Evolutionary conservation across 2,888 invertebrate genomes (phyloP), one percentile per base, ranked within the genome.

Genomic region (Atherix ibis): DNA sequence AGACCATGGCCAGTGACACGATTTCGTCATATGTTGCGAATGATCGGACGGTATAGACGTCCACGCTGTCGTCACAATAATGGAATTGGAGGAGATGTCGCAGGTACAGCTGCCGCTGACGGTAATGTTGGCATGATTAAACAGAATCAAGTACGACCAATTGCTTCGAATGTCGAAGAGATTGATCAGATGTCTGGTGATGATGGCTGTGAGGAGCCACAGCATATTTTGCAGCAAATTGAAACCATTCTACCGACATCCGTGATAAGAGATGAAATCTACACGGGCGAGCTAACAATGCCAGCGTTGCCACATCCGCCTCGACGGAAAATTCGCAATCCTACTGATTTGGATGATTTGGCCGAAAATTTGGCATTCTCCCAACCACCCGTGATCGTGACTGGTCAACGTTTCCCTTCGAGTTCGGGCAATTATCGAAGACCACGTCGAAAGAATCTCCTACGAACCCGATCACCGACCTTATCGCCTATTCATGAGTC

Each of bases 401-500:
- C 31, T 32, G 28, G 37, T 27, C 53, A 44, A 27, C 45, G 52
- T 31, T 45, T 48, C 48, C 61, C 47, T 16, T 27, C 31, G 4
- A 45, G 47, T 1, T 33, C 53, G 18, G 49, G 51, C 33, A 46
- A 50, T 4, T 54, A 54, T 40, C 53, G 56, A 37, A 60, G 51
- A 40, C 65, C 46, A 51, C 63, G 52, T 40, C 59, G 51, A 43
- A 67, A 56, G 47, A 66, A 52, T 53, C 65, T 50, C 48, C 36
- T 68, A 49, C 54, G 68, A 50, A 52, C 62, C 39, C 48, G 68
- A 50, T 59, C 69, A 18, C 69, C 71, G 22, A 67, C 70, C 22
- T 54, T 78, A 37, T 76, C 76, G 35, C 77, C 77, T 18, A 78
- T 78, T 35, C 69, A 74, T 38, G 77, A 78, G 48, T 74, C 76